phyloP scores from a whole-genome alignment of 1,140 invertebrate genomes.

The Oscheius sp. region DNA sequence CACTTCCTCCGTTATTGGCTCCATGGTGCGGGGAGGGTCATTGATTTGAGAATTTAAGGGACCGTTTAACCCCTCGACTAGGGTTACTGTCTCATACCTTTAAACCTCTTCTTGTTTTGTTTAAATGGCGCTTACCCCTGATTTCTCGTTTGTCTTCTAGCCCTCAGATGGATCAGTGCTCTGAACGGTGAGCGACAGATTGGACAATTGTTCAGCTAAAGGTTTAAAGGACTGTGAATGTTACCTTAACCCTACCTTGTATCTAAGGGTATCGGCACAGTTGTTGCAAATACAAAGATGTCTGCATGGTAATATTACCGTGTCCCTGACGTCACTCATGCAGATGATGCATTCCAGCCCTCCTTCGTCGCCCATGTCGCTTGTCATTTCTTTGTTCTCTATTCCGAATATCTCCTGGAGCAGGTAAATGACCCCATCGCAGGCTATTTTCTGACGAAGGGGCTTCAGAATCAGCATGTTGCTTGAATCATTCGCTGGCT shows the following conservation, averaged over 20 bases:
- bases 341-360: slow-evolving; percentile 98
- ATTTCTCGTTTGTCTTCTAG: slow-evolving; percentile 68
- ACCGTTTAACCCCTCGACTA: slow-evolving; percentile 98
- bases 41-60: slow-evolving; percentile 63
- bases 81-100: slow-evolving; percentile 87
- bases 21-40: not conserved
- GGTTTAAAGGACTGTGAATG: not conserved
- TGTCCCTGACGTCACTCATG: slow-evolving; percentile 95
- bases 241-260: slow-evolving; percentile 66
- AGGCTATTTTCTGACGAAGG: slow-evolving; percentile 94
- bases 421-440: slow-evolving; percentile 92
- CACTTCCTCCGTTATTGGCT: not conserved
- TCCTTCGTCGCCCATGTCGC: slow-evolving; percentile 76
- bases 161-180: slow-evolving; percentile 89
- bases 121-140: slow-evolving; percentile 39
- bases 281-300: slow-evolving; percentile 95
- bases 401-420: slow-evolving; percentile 98
- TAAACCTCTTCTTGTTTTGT: slow-evolving; percentile 82
- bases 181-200: slow-evolving; percentile 95
- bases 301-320: slow-evolving; percentile 91
- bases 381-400: slow-evolving; percentile 78
- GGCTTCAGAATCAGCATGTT: slow-evolving; percentile 83
- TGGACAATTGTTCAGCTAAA: slow-evolving; percentile 76
- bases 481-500: slow-evolving; percentile 28
- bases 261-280: slow-evolving; percentile 91